Evolutionary conservation across 1,140 invertebrate species (phyloP), one percentile per base, ranked within the genome.

Genomic region (Drosophila sp.): DNA sequence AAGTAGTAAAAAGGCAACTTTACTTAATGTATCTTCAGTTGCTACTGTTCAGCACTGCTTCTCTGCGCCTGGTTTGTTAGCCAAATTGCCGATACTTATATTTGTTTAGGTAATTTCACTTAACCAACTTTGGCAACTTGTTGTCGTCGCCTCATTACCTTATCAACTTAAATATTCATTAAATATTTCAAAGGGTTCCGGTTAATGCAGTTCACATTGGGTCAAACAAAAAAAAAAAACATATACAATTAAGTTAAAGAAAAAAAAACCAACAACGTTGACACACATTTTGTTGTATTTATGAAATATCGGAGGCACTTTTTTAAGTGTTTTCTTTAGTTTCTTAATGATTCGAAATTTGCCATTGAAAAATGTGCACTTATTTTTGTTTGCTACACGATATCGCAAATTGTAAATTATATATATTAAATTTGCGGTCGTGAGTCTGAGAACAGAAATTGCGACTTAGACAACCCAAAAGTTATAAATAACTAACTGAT

Each of bases 351-450:
- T 66, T 30, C 17, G 17, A 17, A 17, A 17, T 17, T 17, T 17
- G 17, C 17, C 17, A 17, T 17, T 17, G 17, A 17, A 62, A 72
- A 62, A 74, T 75, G 70, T 73, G 71, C 72, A 63, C 41, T 57
- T 66, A 64, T 40, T 64, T 67, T 57, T 66, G 71, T 40, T 64
- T 67, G 72, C 62, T 68, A 75, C 41, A 27, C 64, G 72, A 75
- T 75, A 75, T 62, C 56, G 7, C 57, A 47, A n/a, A 50, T 25
- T 50, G 63, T 40, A 75, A 61, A 60, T 68, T 75, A 75, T 61
- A 56, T 7, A 3, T 27, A 44, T 17, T 17, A 38, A 23, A 17
- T 6, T 4, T 29, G 71, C 32, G 60, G 11, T 2, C 27, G 8
- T 10, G 29, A 66, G 54, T 60, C 17, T 38, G 10, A 11, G 35